Conservation (phyloP, 2,797 vertebrate species). For the Chelon auratus region DNA sequence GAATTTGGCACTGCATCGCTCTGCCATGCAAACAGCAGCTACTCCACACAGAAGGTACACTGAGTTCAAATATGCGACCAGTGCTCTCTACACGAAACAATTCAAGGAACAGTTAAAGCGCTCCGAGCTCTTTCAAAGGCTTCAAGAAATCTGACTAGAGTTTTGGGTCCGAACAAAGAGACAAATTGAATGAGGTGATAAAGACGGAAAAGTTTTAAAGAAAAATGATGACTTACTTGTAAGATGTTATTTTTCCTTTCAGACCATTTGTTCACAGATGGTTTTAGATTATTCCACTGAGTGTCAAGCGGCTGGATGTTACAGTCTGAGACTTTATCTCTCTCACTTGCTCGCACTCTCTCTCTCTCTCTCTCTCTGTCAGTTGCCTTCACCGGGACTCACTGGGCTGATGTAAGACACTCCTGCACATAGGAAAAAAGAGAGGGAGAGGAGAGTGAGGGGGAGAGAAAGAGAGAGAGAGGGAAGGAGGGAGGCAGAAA, state of each 20-base stretch:
- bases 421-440: slow-evolving; percentile 80
- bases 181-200: not conserved
- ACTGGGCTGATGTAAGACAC: slow-evolving; percentile 95
- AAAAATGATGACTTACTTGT: slow-evolving; percentile 62
- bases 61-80: slow-evolving; percentile 23
- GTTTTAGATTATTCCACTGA: slow-evolving; percentile 69
- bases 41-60: slow-evolving; percentile 58
- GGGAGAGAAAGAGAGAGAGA: slow-evolving; percentile 20
- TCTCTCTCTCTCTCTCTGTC: slow-evolving; percentile 50
- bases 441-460: slow-evolving; percentile 35
- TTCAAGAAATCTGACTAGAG: slow-evolving; percentile 12
- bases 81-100: not conserved
- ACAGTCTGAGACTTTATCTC: slow-evolving; percentile 53
- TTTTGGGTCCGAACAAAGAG: slow-evolving; percentile 2
- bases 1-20: slow-evolving; percentile 37
- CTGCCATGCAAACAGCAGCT: slow-evolving; percentile 69
- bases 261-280: slow-evolving; percentile 77
- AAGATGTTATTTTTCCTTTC: slow-evolving; percentile 56
- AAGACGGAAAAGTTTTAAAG: not conserved
- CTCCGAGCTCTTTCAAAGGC: not conserved
- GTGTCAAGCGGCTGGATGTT: slow-evolving; percentile 48
- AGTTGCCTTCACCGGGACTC: slow-evolving; percentile 66
- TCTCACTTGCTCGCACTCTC: slow-evolving; percentile 11
- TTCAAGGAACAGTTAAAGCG: not conserved
- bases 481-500: slow-evolving; percentile 22